Percentiles rank a stretch among this genome's conserved stretches.
phyloP scores from a whole-genome alignment of 2,888 invertebrate species.

The Molanna angustata region DNA sequence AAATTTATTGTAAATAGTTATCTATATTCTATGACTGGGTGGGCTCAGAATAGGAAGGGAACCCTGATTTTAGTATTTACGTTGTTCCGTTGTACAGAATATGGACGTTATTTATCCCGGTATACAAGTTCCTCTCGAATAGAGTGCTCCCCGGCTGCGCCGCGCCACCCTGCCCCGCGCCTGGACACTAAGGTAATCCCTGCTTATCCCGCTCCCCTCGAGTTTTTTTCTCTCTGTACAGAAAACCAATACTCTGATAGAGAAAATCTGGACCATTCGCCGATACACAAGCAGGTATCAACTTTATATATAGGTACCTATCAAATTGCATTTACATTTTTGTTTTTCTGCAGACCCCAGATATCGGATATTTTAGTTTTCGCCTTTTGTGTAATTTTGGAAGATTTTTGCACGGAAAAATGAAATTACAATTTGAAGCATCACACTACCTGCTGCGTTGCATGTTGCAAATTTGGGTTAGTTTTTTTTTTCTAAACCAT shows the following conservation, averaged over 20 bases:
- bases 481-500: too few species aligned
- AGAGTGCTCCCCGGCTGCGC: constrained; percentile 40
- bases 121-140: constrained; percentile 75
- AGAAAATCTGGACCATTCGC: constrained; percentile 1
- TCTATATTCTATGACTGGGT: too few species aligned
- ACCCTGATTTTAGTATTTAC: constrained; percentile 19
- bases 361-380: too few species aligned
- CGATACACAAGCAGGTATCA: background rate
- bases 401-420: too few species aligned
- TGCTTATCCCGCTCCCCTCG: constrained; percentile 20
- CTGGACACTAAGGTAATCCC: constrained; percentile 22
- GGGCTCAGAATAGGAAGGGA: constrained; percentile 5
- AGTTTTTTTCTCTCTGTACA: too few species aligned
- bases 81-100: constrained; percentile 32
- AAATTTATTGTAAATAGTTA: constrained; percentile 11
- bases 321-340: too few species aligned
- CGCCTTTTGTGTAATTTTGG: too few species aligned
- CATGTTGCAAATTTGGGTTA: too few species aligned
- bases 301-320: background rate
- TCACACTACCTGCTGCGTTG: too few species aligned
- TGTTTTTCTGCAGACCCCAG: too few species aligned
- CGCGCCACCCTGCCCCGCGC: constrained; percentile 16
- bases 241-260: too few species aligned
- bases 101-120: constrained; percentile 47
- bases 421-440: too few species aligned